A percentile compares a stretch with the other conserved stretches of the same genome.
These are phyloP conservation scores for Polietes domitor DNA, from an alignment of 2,888 invertebrate genomes.

Conservation along the genomic window DNA sequence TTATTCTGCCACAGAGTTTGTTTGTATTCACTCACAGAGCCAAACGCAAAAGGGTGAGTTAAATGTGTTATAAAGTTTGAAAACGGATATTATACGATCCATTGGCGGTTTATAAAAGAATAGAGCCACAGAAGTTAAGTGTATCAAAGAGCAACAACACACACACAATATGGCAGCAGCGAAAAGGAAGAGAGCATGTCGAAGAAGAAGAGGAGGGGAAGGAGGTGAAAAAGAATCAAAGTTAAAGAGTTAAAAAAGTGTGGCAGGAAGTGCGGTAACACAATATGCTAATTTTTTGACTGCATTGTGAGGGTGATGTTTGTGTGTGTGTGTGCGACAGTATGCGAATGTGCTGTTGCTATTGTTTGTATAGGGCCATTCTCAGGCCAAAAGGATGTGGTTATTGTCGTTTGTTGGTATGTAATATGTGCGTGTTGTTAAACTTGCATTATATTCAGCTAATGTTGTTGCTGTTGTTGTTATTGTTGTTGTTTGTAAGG, in stretches of 20 bases:
- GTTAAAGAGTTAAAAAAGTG: slow-evolving; percentile 65
- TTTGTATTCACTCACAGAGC: background rate
- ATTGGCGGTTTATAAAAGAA: slow-evolving; percentile 68
- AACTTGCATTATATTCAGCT: slow-evolving; percentile 28
- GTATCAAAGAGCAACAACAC: slow-evolving; percentile 37
- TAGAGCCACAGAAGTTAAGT: slow-evolving; percentile 45
- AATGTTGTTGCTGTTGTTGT: slow-evolving; percentile 14
- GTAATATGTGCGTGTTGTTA: slow-evolving; percentile 57
- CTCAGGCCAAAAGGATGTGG: slow-evolving; percentile 58
- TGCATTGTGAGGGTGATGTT: slow-evolving; percentile 67
- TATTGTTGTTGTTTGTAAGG: slow-evolving; percentile 44
- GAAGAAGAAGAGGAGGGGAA: background rate
- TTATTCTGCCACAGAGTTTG: slow-evolving; percentile 44
- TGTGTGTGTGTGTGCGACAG: slow-evolving; percentile 28
- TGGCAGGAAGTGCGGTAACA: slow-evolving; percentile 80
- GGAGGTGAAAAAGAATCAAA: slow-evolving; percentile 67
- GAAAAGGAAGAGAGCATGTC: slow-evolving; percentile 9
- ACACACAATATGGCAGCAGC: slow-evolving; percentile 1
- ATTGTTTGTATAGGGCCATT: slow-evolving; percentile 45
- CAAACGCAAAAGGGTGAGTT: slow-evolving; percentile 42
- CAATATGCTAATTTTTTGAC: slow-evolving; percentile 67
- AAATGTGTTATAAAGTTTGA: slow-evolving; percentile 57
- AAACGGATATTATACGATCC: slow-evolving; percentile 71
- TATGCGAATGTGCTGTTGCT: slow-evolving; percentile 20
- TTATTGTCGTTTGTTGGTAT: slow-evolving; percentile 60